Base-by-base conservation (phyloP, 2,888 invertebrate genomes). In the Caenorhabditis japonica region DNA sequence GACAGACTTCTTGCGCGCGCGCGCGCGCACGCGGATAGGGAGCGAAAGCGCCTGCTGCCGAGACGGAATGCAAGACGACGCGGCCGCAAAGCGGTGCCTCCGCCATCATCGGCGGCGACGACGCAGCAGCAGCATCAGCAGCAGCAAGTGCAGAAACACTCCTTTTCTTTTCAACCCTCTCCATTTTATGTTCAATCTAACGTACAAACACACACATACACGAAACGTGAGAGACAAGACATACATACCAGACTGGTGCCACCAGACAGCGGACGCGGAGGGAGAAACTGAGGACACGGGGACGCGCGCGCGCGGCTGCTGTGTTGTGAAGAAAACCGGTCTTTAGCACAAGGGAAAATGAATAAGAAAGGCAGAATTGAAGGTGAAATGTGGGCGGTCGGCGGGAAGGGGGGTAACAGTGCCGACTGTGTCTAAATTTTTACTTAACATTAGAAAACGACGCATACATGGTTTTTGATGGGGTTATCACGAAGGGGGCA, bases 21-120 rank as follows among this genome's bases (percentile, higher is more conserved):
- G 70, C 44, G 61, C 39, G 46, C 43, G 44, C n/a, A n/a, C n/a
- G n/a, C n/a, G 27, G 23, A 38, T 2, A 27, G 38, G 43, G 49
- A 70, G 56, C 53, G 61, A 68, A 47, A 68, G 59, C 58, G 53
- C 61, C 52, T 55, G 58, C 62, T 41, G 62, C 41, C 34, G 56
- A 55, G 55, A 47, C 38, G 59, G 49, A 49, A 49, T 47, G 61
- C 49, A 58, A 55, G 58, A 47, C 62, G 47, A 53, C 36, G 12
- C 44, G 58, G 36, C 51, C 43, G 56, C 56, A 30, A n/a, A n/a
- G 56, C 62, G 47, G 56, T 38, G 12, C 41, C 62, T 41, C 51
- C 51, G 51, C 56, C 49, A 55, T 47, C 47, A 27, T 52, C 39
- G 21, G 64, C 55, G 55, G 55, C 38, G 52, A n/a, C n/a, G n/a